Conservation (phyloP, 2,797 vertebrate genomes). For the Borostomias antarcticus region DNA sequence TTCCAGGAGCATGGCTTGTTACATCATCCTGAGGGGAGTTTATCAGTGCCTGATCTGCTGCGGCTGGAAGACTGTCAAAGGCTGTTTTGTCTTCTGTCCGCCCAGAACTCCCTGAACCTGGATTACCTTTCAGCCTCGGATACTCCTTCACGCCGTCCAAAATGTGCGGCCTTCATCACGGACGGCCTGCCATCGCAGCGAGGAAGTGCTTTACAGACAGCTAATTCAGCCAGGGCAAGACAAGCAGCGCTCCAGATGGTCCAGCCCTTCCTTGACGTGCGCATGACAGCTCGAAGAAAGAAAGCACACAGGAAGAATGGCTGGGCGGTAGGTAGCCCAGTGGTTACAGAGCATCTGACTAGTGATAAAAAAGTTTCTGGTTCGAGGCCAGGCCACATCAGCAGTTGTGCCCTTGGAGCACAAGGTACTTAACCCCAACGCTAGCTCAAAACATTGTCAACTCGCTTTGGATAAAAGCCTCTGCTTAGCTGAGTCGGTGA, state of each 20-base stretch:
- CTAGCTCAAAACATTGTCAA: too few relatives aligned
- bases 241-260: slow-evolving; percentile 46
- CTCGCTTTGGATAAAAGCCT: too few relatives aligned
- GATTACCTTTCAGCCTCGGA: slow-evolving; percentile 69
- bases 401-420: too few relatives aligned
- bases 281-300: too few relatives aligned
- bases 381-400: too few relatives aligned
- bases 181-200: slow-evolving; percentile 52
- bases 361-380: too few relatives aligned
- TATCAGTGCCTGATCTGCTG: slow-evolving; percentile 76
- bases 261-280: slow-evolving; percentile 17
- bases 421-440: too few relatives aligned
- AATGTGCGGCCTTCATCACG: slow-evolving; percentile 70
- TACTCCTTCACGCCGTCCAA: slow-evolving; percentile 78
- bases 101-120: slow-evolving; percentile 75
- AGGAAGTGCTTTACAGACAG: slow-evolving; percentile 57
- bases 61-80: slow-evolving; percentile 77
- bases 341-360: too few relatives aligned
- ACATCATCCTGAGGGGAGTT: slow-evolving; percentile 71
- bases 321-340: too few relatives aligned
- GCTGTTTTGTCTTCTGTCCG: slow-evolving; percentile 81
- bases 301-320: too few relatives aligned
- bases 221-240: slow-evolving; percentile 53
- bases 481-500: too few relatives aligned
- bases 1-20: slow-evolving; percentile 64